These are phyloP conservation scores for Pseudeuparius sepicola DNA, from an alignment of 2,888 invertebrate species.

Conservation along the genomic window DNA sequence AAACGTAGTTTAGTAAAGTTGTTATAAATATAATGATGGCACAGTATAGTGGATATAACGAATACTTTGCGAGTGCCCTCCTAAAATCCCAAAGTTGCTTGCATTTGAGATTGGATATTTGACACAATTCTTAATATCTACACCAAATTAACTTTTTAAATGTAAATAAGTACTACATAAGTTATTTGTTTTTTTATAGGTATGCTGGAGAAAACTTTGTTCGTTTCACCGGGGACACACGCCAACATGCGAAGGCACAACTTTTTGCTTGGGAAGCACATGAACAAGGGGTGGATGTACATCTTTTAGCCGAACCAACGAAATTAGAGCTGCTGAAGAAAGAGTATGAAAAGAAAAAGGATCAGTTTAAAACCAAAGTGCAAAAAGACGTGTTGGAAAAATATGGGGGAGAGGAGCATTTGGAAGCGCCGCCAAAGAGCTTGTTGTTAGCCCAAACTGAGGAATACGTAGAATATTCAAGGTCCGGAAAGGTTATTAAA, in stretches of 20 bases:
- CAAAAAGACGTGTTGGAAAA: conserved; percentile 77
- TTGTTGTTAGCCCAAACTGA: conserved; percentile 90
- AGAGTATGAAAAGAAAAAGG: conserved; percentile 83
- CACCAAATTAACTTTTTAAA: conserved; percentile 5
- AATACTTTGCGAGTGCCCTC: too few relatives aligned
- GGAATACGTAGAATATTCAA: conserved; percentile 89
- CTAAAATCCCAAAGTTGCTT: too few relatives aligned
- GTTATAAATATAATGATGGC: too few relatives aligned
- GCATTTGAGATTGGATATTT: too few relatives aligned
- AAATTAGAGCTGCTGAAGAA: conserved; percentile 85
- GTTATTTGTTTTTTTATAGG: conserved; percentile 19
- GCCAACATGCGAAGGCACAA: conserved; percentile 81
- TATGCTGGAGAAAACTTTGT: conserved; percentile 96
- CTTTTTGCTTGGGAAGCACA: conserved; percentile 97
- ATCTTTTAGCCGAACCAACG: conserved; percentile 94
- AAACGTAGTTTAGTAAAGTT: too few relatives aligned
- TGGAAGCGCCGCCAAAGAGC: conserved; percentile 80
- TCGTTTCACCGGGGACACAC: conserved; percentile 89
- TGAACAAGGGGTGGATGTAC: conserved; percentile 86
- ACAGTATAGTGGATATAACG: too few relatives aligned
- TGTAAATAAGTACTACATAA: conserved; percentile 2
- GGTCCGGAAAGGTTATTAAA: conserved; percentile 77
- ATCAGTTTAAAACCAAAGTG: conserved; percentile 78
- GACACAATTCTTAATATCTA: too few relatives aligned
- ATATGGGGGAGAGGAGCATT: conserved; percentile 92